Base-by-base conservation (phyloP, 2,888 invertebrate genomes). In the Sarcophaga rosellei region DNA sequence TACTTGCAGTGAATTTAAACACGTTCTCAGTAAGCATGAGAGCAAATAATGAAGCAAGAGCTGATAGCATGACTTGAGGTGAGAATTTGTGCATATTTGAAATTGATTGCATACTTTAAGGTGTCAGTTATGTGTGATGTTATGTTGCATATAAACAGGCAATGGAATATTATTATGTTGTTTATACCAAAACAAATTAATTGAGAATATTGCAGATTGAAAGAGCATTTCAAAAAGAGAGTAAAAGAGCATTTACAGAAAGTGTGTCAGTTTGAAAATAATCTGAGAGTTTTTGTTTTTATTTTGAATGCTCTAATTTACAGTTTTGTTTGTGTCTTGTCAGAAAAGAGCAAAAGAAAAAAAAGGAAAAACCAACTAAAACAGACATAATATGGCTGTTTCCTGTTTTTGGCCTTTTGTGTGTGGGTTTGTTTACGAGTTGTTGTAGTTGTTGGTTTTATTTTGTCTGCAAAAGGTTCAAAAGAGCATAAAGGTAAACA, bases 81-180 rank as follows among this genome's bases (percentile, higher is more conserved):
- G 70, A 73, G 15, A 1, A 6, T 20, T 57, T 47, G 17, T n/a
- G 62, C 6, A 74, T 78, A 45, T 10, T 47, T 70, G 1, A 75
- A 83, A 84, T 81, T 20, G 23, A 53, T 81, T 74, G 78, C 86
- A 86, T 86, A 86, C 77, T 35, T 77, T 77, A 17, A 81, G 69
- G 76, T 83, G 77, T 81, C 44, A 66, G 77, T 23, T 69, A 74
- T 70, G 59, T 66, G 73, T 45, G 62, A 15, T 69, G 47, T 61
- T 73, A 63, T 61, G 35, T 44, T 23, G 84, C 70, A 75, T 62
- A 79, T 23, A 10, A 62, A 78, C 17, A 57, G 84, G 76, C 72
- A 35, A 35, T 66, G 63, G 25, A 53, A 10, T 70, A 4, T 35
- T 15, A 59, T 62, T 35, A n/a, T 47, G 47, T 47, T 35, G 35